These are phyloP conservation scores for Pseudococcus viburni DNA, from an alignment of 2,888 invertebrate species.

Conservation along the genomic window DNA sequence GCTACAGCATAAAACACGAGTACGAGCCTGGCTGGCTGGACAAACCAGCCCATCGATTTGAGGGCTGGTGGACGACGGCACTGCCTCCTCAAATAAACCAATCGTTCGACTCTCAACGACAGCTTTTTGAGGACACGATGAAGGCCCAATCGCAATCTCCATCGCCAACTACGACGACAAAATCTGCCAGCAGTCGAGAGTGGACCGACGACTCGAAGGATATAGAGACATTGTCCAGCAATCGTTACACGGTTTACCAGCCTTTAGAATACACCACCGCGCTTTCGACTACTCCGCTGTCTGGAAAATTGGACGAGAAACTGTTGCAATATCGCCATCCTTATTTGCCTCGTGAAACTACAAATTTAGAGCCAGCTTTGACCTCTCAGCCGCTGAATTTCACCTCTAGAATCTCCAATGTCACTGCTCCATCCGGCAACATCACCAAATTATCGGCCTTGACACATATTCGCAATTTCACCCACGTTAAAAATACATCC, in stretches of 20 bases:
- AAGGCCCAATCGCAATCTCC: neutral
- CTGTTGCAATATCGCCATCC: slow-evolving; percentile 47
- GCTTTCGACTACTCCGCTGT: neutral
- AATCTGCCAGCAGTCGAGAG: neutral
- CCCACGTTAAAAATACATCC: neutral
- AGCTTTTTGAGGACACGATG: neutral
- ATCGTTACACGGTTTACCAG: slow-evolving; percentile 55
- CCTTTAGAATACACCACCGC: slow-evolving; percentile 18
- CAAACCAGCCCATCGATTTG: neutral
- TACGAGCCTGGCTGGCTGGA: neutral
- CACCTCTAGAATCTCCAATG: neutral
- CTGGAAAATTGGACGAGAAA: neutral
- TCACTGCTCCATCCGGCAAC: neutral
- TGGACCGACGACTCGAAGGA: neutral
- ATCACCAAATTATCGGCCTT: too few relatives aligned
- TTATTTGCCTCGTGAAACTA: slow-evolving; percentile 60
- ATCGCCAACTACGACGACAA: neutral
- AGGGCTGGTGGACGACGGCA: neutral
- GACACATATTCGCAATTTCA: too few relatives aligned
- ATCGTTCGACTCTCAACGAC: neutral
- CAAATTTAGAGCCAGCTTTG: neutral
- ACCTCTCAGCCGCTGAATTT: neutral
- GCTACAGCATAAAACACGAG: slow-evolving; percentile 56
- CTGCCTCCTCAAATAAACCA: neutral
- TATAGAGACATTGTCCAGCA: slow-evolving; percentile 59